A percentile compares a stretch with the other conserved stretches of the same genome.
phyloP scores from a whole-genome alignment of 1,140 invertebrate species.

The Drosophila ficusphila region DNA sequence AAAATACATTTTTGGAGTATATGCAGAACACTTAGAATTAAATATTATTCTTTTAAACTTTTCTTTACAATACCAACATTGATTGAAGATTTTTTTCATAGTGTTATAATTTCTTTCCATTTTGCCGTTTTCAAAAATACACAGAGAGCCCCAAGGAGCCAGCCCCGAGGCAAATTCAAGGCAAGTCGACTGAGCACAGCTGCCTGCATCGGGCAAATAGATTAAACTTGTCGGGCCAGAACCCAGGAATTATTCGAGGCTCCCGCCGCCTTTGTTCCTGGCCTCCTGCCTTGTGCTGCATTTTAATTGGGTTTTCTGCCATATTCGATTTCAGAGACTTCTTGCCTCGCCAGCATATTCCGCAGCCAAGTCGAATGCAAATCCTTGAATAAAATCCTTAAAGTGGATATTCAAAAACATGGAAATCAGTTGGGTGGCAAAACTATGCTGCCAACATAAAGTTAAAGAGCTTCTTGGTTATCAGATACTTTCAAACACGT shows the following conservation, averaged over 20 bases:
- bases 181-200: slow-evolving; percentile 34
- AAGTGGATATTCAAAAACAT: background rate
- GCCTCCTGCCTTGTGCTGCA: slow-evolving; percentile 48
- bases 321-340: slow-evolving; percentile 70
- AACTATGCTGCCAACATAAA: background rate
- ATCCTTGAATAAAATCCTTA: slow-evolving; percentile 4
- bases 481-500: slow-evolving; percentile 13
- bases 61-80: too few species aligned
- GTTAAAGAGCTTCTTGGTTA: background rate
- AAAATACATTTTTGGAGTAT: too few species aligned
- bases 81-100: background rate
- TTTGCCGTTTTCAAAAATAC: background rate
- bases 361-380: slow-evolving; percentile 29
- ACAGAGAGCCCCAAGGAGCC: slow-evolving; percentile 32
- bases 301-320: slow-evolving; percentile 79
- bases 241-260: slow-evolving; percentile 63
- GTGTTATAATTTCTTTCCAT: slow-evolving; percentile 9
- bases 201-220: slow-evolving; percentile 55
- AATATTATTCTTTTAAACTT: too few species aligned
- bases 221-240: slow-evolving; percentile 70
- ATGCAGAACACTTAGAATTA: too few species aligned
- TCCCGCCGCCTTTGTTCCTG: slow-evolving; percentile 26
- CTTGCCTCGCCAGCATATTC: slow-evolving; percentile 7
- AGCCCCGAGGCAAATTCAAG: slow-evolving; percentile 2
- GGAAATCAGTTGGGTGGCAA: slow-evolving; percentile 3